Evolutionary conservation across 2,797 vertebrate genomes (phyloP).

Genomic region (Gorsachius magnificus): DNA sequence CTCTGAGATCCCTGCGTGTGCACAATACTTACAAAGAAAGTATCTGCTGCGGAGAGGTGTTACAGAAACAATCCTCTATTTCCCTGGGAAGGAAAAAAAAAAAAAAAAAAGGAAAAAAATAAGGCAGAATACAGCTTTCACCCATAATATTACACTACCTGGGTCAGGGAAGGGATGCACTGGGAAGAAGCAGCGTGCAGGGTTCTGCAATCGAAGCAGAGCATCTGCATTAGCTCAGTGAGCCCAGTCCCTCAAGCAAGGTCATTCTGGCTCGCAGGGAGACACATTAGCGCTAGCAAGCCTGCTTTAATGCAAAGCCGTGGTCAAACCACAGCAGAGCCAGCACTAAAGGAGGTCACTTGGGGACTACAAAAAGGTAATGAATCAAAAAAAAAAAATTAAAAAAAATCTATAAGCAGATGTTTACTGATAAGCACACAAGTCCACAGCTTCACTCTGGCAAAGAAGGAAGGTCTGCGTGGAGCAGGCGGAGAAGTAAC

Average conservation of each 20-base stretch:
- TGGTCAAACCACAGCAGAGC: neutral
- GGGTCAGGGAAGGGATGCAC: neutral
- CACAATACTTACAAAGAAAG: neutral
- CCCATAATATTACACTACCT: neutral
- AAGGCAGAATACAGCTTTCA: neutral
- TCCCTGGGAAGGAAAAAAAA: neutral
- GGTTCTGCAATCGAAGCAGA: neutral
- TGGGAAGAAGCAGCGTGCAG: fast-evolving
- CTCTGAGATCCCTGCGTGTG: neutral
- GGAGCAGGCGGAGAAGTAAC: neutral
- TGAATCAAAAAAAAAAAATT: neutral
- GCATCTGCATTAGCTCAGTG: neutral
- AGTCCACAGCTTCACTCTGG: neutral
- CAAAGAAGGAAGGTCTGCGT: neutral
- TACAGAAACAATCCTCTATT: neutral
- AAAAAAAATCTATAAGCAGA: neutral
- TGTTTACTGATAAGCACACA: neutral
- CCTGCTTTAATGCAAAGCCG: neutral
- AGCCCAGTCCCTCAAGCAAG: neutral
- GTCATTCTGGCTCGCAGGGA: neutral
- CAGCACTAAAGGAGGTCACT: conserved; percentile 7
- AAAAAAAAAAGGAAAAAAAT: neutral
- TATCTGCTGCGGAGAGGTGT: neutral
- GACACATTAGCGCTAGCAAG: neutral
- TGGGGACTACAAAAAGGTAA: conserved; percentile 12